phyloP scores from a whole-genome alignment of 2,113 vertebrate species.

The Ondatra zibethicus region DNA sequence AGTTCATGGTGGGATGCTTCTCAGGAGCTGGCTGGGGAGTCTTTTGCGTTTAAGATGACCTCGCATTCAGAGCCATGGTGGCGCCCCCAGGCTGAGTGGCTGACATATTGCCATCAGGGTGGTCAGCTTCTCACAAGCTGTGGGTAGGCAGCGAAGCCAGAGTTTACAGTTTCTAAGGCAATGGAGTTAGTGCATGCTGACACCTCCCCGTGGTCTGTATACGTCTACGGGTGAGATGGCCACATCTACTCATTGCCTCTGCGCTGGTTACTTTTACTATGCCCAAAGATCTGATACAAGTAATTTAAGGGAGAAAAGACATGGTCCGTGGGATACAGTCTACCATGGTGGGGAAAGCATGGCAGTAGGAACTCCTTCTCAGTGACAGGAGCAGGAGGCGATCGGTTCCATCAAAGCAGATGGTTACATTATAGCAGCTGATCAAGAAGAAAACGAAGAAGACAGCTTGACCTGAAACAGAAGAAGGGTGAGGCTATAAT shows the following conservation, averaged over 20 bases:
- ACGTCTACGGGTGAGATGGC: neutral
- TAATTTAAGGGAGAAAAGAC: neutral
- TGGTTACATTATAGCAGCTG: neutral
- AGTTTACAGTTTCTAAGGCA: neutral
- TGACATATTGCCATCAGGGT: too few species aligned
- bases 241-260: neutral
- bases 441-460: neutral
- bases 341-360: neutral
- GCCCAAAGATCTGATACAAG: neutral
- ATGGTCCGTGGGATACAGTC: neutral
- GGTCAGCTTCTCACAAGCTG: neutral
- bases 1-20: accelerated
- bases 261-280: neutral
- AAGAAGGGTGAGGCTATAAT: neutral
- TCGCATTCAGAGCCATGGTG: too few species aligned
- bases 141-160: too few species aligned
- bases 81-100: accelerated
- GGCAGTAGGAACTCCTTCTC: neutral
- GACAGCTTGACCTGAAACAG: neutral
- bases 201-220: accelerated
- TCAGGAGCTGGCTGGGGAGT: neutral
- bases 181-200: accelerated
- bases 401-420: neutral
- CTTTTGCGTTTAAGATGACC: neutral
- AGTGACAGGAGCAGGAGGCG: neutral